A percentile compares a stretch with the other conserved stretches of the same genome.
These are phyloP conservation scores for Clamator glandarius DNA, from an alignment of 2,797 vertebrate genomes.

Conservation along the genomic window DNA sequence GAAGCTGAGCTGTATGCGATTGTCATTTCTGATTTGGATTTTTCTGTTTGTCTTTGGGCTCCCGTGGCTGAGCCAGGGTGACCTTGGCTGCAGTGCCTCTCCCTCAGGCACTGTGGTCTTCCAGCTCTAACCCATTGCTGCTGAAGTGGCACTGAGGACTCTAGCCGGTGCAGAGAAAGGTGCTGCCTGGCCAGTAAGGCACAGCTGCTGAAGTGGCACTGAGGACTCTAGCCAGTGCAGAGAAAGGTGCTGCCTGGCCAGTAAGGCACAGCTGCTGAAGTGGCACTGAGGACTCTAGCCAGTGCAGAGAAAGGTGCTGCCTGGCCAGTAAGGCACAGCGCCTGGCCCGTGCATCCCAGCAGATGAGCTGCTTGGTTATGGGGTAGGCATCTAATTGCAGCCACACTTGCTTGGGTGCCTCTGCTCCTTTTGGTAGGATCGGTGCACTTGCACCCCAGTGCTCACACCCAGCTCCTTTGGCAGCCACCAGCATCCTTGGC, in stretches of 20 bases:
- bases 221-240: not conserved
- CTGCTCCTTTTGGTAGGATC: not conserved
- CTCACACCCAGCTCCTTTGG: not conserved
- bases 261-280: not conserved
- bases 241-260: accelerated
- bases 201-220: not conserved
- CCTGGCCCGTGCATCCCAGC: not conserved
- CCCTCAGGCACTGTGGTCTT: not conserved
- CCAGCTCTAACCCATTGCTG: not conserved
- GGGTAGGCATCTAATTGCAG: not conserved
- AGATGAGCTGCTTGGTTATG: accelerated
- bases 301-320: not conserved
- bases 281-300: not conserved
- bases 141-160: not conserved
- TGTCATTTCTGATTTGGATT: not conserved
- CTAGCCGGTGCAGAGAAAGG: not conserved
- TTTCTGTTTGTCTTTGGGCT: not conserved
- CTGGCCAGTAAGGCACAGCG: not conserved
- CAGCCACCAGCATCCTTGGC: not conserved
- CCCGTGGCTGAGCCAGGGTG: not conserved
- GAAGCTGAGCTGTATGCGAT: not conserved
- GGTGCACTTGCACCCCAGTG: not conserved
- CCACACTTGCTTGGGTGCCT: accelerated
- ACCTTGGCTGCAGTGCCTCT: not conserved
- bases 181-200: not conserved